A percentile compares a stretch with the other conserved stretches of the same genome.
Conservation (phyloP, 2,888 invertebrate species). For the Phytoseiulus persimilis region DNA sequence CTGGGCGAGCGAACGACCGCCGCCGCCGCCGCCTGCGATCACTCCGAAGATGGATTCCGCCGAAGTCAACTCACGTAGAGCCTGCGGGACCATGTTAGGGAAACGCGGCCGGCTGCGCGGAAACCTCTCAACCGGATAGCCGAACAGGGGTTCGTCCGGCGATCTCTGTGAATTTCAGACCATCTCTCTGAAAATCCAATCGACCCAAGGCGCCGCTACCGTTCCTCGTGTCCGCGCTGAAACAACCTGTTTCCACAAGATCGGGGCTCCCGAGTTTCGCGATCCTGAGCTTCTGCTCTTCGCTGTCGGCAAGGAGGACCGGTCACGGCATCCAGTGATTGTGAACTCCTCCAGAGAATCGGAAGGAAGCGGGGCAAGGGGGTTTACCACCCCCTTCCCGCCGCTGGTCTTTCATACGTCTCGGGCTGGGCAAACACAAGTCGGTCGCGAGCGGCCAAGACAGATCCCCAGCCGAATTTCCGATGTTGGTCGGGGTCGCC, state of each 20-base stretch:
- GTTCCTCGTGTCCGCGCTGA: not conserved
- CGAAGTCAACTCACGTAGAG: not conserved
- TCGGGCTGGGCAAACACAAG: not conserved
- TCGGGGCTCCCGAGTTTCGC: too few relatives aligned
- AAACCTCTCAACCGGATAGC: not conserved
- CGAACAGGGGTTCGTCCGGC: not conserved
- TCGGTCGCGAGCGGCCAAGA: not conserved
- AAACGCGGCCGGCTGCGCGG: not conserved
- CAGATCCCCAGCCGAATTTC: not conserved
- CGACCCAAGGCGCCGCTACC: not conserved
- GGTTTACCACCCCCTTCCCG: too few relatives aligned
- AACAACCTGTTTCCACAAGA: too few relatives aligned
- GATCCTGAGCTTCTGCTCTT: too few relatives aligned
- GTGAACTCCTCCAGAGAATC: not conserved
- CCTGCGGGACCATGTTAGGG: not conserved
- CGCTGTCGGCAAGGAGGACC: too few relatives aligned
- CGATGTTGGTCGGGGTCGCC: not conserved
- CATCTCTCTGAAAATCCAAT: not conserved
- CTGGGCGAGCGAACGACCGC: not conserved
- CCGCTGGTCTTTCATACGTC: not conserved
- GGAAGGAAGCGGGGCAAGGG: not conserved
- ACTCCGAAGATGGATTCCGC: not conserved
- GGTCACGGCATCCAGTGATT: not conserved
- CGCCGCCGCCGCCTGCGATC: not conserved
- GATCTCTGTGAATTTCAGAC: not conserved